phyloP scores from a whole-genome alignment of 2,797 vertebrate species.

The Pelobates cultripes region DNA sequence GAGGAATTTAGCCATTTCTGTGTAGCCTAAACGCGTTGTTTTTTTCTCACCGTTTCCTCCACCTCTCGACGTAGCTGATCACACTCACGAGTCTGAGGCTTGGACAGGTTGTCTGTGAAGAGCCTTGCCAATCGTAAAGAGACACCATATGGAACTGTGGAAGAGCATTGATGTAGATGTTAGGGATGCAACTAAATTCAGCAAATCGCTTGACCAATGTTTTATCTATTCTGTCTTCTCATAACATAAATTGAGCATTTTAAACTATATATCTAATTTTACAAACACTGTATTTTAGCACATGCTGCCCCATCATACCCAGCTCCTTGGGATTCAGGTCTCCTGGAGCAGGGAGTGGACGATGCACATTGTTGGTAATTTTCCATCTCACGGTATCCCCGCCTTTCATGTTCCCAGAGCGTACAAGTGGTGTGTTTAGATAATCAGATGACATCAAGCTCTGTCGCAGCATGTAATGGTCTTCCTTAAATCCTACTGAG shows the following conservation, averaged over 20 bases:
- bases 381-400: conserved; percentile 91
- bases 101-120: conserved; percentile 84
- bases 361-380: conserved; percentile 91
- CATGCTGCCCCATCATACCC: conserved; percentile 72
- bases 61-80: conserved; percentile 86
- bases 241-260: background rate
- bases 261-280: background rate
- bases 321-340: conserved; percentile 81
- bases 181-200: background rate
- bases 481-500: conserved; percentile 92
- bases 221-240: background rate
- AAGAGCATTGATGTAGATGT: background rate
- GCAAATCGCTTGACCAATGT: background rate
- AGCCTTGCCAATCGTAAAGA: conserved; percentile 86
- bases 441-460: conserved; percentile 88
- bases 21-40: too few relatives aligned
- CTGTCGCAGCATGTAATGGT: conserved; percentile 91
- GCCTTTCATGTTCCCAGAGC: conserved; percentile 86
- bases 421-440: conserved; percentile 89
- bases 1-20: too few relatives aligned
- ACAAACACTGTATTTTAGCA: too few relatives aligned
- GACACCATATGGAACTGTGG: conserved; percentile 77
- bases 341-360: conserved; percentile 66
- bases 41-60: conserved; percentile 82
- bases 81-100: conserved; percentile 78